These are phyloP conservation scores for Danio albolineatus DNA, from an alignment of 2,797 vertebrate species.

Conservation along the genomic window DNA sequence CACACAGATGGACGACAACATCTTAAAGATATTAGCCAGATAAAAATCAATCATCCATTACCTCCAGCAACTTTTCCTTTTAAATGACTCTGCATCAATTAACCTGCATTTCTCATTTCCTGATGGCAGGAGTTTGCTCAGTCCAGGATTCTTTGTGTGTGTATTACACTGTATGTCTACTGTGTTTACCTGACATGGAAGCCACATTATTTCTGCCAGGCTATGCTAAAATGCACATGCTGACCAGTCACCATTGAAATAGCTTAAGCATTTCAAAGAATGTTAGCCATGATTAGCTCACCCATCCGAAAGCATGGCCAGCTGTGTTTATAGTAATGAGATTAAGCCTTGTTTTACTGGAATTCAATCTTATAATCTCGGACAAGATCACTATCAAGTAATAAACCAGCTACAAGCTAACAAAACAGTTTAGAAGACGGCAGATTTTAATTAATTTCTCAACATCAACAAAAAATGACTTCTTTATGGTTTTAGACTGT, in stretches of 20 bases:
- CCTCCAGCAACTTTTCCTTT: slow-evolving; percentile 8
- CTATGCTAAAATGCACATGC: slow-evolving; percentile 13
- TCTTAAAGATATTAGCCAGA: slow-evolving; percentile 44
- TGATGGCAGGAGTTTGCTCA: neutral
- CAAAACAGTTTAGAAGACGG: neutral
- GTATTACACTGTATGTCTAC: neutral
- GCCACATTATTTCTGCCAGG: slow-evolving; percentile 18
- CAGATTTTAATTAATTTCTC: slow-evolving; percentile 10
- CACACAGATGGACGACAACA: slow-evolving; percentile 12
- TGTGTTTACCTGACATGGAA: neutral
- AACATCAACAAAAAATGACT: neutral
- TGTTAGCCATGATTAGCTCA: slow-evolving; percentile 32
- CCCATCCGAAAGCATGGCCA: slow-evolving; percentile 14
- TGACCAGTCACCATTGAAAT: slow-evolving; percentile 2
- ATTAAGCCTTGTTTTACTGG: slow-evolving; percentile 7
- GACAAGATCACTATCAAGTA: neutral
- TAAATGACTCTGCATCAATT: neutral
- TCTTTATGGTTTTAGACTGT: neutral
- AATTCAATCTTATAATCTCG: slow-evolving; percentile 20
- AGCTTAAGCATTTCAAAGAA: slow-evolving; percentile 29
- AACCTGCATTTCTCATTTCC: slow-evolving; percentile 6
- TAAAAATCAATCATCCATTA: slow-evolving; percentile 20
- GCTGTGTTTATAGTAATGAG: slow-evolving; percentile 28
- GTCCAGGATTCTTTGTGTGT: neutral
- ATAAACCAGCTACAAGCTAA: neutral